Conservation (phyloP, 92 coral and sea anemone genomes). For the Palythoa grandis region DNA sequence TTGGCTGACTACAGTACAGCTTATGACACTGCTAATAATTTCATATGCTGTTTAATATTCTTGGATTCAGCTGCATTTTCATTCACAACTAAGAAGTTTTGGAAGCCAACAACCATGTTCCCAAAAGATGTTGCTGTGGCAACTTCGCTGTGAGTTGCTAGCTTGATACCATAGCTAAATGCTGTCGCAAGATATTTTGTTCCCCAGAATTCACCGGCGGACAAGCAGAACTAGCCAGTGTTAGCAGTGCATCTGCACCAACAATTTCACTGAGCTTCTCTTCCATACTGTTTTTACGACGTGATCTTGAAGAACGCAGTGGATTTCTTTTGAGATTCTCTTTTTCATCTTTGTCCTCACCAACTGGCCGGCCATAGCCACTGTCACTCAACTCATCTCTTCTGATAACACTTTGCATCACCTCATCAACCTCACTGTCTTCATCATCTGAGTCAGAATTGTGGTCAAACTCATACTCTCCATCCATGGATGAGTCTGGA, state of each 20-base stretch:
- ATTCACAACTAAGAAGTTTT: background rate
- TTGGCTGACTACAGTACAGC: background rate
- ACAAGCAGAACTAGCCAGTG: slow-evolving; percentile 93
- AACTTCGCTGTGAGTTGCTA: background rate
- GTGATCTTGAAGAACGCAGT: slow-evolving; percentile 37
- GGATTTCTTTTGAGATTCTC: slow-evolving; percentile 28
- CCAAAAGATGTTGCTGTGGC: background rate
- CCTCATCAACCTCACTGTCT: slow-evolving; percentile 92
- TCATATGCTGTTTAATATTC: background rate
- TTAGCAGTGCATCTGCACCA: slow-evolving; percentile 95
- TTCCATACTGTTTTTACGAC: slow-evolving; percentile 64
- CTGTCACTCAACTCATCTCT: slow-evolving; percentile 91
- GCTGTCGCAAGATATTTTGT: slow-evolving; percentile 26
- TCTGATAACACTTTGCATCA: slow-evolving; percentile 82
- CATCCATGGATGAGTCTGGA: slow-evolving; percentile 93
- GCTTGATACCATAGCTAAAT: slow-evolving; percentile 45
- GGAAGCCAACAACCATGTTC: background rate
- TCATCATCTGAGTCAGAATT: slow-evolving; percentile 88
- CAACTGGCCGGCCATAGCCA: slow-evolving; percentile 92
- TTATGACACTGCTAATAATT: background rate
- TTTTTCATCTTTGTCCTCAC: slow-evolving; percentile 72
- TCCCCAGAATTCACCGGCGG: slow-evolving; percentile 49
- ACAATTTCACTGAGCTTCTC: slow-evolving; percentile 88
- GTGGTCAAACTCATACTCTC: slow-evolving; percentile 97
- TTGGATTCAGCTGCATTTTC: background rate